Evolutionary conservation across 2,888 invertebrate species (phyloP), one percentile per base, ranked within the genome.

Genomic region (Byasa hedistus): DNA sequence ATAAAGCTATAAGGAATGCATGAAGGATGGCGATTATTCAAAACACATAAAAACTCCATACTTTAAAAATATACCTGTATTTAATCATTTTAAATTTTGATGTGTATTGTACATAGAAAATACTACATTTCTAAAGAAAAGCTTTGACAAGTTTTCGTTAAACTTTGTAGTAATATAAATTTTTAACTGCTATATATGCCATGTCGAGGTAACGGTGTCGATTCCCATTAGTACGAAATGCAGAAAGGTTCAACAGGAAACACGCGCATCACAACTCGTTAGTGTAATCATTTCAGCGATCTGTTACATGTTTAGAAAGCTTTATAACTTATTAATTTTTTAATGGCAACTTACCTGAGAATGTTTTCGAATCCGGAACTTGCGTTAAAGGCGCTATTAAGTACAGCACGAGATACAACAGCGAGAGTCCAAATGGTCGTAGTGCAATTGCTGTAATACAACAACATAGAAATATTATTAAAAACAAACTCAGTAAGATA

Each of bases 341-440:
- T 10, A 52, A 48, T 24, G 3, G 0, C n/a, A 10, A 70, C 80
- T 86, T 84, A 92, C 95, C 94, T 73, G 85, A 91, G 89, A 96
- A 94, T 72, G 95, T 94, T 76, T 89, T 92, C 67, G 90, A 80
- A 66, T 94, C 94, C 65, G 97, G 96, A 72, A 96, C 93, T 69
- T 95, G 95, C 68, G 96, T 93, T 75, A 96, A 92, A 27, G 97
- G 97, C 70, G 95, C 93, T 84, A 95, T 93, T 76, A 97, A 93
- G 87, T 96, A 94, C 81, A 97, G 92, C 70, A 96, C 88, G 74
- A 97, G 92, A 86, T 98, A 98, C 74, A 96, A 86, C 72, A 95
- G 89, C 48, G 97, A 97, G 71, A 97, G 91, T 76, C 95, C 95
- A 77, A 95, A 95, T 64, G 97, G 97, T 79, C 97, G 95, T 83